Percentiles rank a stretch among this genome's conserved stretches.
Evolutionary conservation across 1,140 invertebrate species (phyloP).

Genomic region (Teleogryllus occipitalis): DNA sequence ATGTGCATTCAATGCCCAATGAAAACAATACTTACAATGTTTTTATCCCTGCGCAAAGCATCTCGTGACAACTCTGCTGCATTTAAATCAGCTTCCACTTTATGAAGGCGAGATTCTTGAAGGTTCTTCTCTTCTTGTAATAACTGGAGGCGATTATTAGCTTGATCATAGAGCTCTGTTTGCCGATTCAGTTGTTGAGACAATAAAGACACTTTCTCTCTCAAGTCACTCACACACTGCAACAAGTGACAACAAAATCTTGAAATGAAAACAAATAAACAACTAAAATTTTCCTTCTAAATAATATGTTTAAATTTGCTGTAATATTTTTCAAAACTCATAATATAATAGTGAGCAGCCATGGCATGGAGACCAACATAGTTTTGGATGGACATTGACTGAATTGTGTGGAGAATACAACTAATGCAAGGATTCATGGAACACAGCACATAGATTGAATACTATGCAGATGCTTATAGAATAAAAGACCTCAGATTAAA

Average conservation of each 20-base stretch:
- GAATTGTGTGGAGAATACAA: too few relatives aligned
- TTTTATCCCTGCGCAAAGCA: conserved; percentile 56
- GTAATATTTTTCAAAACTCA: too few relatives aligned
- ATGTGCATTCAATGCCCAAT: not conserved
- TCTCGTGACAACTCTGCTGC: conserved; percentile 53
- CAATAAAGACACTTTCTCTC: conserved; percentile 56
- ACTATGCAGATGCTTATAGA: too few relatives aligned
- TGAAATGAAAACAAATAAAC: too few relatives aligned
- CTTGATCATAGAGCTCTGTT: conserved; percentile 51
- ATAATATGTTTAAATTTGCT: too few relatives aligned
- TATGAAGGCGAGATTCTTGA: conserved; percentile 57
- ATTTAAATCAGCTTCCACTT: conserved; percentile 60
- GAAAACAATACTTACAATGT: conserved; percentile 35
- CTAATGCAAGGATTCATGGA: too few relatives aligned
- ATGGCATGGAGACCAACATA: too few relatives aligned
- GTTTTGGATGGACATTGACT: too few relatives aligned
- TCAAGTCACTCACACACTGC: conserved; percentile 50
- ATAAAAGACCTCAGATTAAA: too few relatives aligned
- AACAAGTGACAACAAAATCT: conserved; percentile 20
- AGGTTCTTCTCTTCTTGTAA: conserved; percentile 60
- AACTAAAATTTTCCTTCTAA: too few relatives aligned
- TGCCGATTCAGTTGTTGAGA: conserved; percentile 53
- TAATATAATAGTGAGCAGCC: too few relatives aligned
- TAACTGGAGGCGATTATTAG: conserved; percentile 47
- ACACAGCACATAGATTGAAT: too few relatives aligned